A percentile compares a stretch with the other conserved stretches of the same genome.
Conservation (phyloP, 2,888 invertebrate genomes). For the Cyclophora punctaria region DNA sequence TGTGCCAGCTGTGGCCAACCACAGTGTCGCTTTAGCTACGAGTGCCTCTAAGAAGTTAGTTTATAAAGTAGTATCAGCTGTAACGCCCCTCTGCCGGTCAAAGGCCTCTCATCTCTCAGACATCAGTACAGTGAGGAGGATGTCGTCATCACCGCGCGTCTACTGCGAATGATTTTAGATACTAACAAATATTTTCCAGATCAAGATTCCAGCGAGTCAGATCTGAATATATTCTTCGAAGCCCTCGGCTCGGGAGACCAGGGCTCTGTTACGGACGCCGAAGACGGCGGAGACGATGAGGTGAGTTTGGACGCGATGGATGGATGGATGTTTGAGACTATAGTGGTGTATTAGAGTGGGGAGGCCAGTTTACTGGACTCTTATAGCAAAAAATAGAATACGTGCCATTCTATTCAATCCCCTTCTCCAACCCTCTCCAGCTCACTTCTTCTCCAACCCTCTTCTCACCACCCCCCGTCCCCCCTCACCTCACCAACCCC, state of each 20-base stretch:
- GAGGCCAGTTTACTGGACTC: too few species aligned
- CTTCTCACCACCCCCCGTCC: neutral
- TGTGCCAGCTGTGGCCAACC: too few species aligned
- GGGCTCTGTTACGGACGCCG: constrained; percentile 81
- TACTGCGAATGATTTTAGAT: neutral
- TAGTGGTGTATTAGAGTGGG: too few species aligned
- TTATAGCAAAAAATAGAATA: too few species aligned
- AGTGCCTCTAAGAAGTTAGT: neutral
- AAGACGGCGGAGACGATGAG: constrained; percentile 83
- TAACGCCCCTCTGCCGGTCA: too few species aligned
- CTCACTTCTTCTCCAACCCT: neutral
- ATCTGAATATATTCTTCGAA: constrained; percentile 83
- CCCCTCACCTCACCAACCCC: too few species aligned
- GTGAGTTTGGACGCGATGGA: constrained; percentile 23
- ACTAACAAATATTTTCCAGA: constrained; percentile 47
- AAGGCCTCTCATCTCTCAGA: too few species aligned
- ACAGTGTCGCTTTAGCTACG: too few species aligned
- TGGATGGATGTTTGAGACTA: neutral
- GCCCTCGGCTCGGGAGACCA: constrained; percentile 86
- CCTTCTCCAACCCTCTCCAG: too few species aligned
- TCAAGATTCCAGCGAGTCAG: constrained; percentile 77
- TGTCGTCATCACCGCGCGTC: too few species aligned
- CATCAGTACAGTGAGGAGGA: too few species aligned
- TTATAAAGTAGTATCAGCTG: neutral
- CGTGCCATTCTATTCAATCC: too few species aligned